Conservation (phyloP, 2,113 vertebrate species). For the Epinephelus moara region DNA sequence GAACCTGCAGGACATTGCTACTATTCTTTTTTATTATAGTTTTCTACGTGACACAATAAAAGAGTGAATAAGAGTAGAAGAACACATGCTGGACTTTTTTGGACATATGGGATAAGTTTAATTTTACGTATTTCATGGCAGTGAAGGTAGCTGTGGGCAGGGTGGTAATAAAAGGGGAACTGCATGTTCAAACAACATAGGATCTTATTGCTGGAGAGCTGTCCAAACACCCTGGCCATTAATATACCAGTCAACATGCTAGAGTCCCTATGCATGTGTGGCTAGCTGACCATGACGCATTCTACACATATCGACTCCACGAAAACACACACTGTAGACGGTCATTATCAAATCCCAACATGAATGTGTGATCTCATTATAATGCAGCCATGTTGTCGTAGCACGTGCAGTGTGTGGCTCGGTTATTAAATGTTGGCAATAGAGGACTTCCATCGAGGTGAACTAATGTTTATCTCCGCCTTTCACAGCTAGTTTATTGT, state of each 20-base stretch:
- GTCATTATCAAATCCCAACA: constrained; percentile 50
- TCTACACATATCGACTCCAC: constrained; percentile 26
- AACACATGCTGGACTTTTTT: constrained; percentile 15
- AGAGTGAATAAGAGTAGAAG: constrained; percentile 2
- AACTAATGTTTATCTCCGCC: constrained; percentile 56
- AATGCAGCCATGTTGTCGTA: constrained; percentile 17
- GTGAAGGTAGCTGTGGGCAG: constrained; percentile 4
- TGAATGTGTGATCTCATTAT: constrained; percentile 48
- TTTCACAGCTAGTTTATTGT: constrained; percentile 40
- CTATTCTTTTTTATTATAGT: background rate
- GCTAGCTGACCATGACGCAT: constrained; percentile 37
- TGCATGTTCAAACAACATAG: constrained; percentile 35
- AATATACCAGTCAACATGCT: constrained; percentile 27
- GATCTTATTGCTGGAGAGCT: constrained; percentile 52
- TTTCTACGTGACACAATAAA: background rate
- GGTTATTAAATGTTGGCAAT: constrained; percentile 59
- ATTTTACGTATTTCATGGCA: constrained; percentile 7
- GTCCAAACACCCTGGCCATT: constrained; percentile 63
- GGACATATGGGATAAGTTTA: constrained; percentile 15
- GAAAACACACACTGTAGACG: background rate
- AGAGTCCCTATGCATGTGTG: constrained; percentile 38
- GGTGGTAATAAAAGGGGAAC: constrained; percentile 55
- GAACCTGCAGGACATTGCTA: background rate
- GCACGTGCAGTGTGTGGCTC: constrained; percentile 21
- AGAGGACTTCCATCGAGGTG: constrained; percentile 34